Conservation (phyloP, 2,888 invertebrate genomes). For the Tanaodytes sp. region DNA sequence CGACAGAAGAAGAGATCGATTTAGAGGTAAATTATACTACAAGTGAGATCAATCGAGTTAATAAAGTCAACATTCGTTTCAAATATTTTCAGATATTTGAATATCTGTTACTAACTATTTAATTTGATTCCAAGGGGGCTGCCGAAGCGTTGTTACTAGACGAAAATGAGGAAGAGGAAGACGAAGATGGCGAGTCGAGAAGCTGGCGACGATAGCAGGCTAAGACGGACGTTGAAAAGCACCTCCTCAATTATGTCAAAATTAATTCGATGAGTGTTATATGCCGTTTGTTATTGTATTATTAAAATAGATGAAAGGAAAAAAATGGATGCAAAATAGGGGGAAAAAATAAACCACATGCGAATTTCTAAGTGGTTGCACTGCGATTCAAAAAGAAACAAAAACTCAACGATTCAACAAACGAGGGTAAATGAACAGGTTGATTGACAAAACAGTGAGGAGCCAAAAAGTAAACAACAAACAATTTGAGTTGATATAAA, state of each 20-base stretch:
- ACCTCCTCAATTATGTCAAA: slow-evolving; percentile 36
- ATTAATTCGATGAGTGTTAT: slow-evolving; percentile 45
- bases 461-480: too few relatives aligned
- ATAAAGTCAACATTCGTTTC: too few relatives aligned
- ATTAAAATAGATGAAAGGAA: slow-evolving; percentile 45
- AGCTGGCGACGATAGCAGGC: slow-evolving; percentile 90
- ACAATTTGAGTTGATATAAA: too few relatives aligned
- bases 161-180: slow-evolving; percentile 90
- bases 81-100: too few relatives aligned
- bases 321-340: too few relatives aligned
- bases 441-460: too few relatives aligned
- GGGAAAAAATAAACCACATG: slow-evolving; percentile 23
- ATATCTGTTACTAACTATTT: too few relatives aligned
- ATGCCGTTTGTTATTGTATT: slow-evolving; percentile 53
- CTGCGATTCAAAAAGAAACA: slow-evolving; percentile 47
- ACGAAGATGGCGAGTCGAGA: slow-evolving; percentile 86
- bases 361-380: slow-evolving; percentile 41
- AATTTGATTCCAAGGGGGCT: too few relatives aligned
- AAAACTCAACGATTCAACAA: slow-evolving; percentile 8
- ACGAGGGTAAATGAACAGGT: too few relatives aligned
- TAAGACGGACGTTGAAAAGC: slow-evolving; percentile 41
- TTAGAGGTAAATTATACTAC: slow-evolving; percentile 66
- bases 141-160: slow-evolving; percentile 77
- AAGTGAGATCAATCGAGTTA: too few relatives aligned
- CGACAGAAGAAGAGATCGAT: slow-evolving; percentile 68